Evolutionary conservation across 2,888 invertebrate genomes (phyloP).

Genomic region (Coenonympha glycerion): DNA sequence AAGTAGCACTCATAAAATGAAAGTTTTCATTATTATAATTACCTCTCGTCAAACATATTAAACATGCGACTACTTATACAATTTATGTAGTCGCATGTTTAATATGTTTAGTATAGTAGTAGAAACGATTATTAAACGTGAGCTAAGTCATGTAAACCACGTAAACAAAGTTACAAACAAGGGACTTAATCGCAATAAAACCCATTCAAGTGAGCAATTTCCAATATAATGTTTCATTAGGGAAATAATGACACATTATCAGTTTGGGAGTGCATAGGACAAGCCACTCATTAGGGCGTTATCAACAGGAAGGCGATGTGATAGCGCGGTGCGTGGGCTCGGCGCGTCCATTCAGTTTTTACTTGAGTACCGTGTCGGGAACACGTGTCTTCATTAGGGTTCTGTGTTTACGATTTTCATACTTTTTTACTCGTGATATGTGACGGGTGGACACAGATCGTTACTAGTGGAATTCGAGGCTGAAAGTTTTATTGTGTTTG

Average conservation of each 20-base stretch:
- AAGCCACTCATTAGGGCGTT: slow-evolving; percentile 37
- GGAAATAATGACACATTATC: slow-evolving; percentile 14
- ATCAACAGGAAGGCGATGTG: slow-evolving; percentile 62
- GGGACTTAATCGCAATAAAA: slow-evolving; percentile 1
- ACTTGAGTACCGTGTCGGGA: slow-evolving; percentile 47
- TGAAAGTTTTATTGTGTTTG: background rate
- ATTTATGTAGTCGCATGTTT: too few relatives aligned
- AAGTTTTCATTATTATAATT: too few relatives aligned
- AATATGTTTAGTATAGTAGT: too few relatives aligned
- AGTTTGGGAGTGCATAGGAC: slow-evolving; percentile 22
- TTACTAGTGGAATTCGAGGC: background rate
- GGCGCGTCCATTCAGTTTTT: slow-evolving; percentile 54
- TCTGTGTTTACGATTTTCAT: slow-evolving; percentile 10
- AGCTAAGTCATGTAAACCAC: background rate
- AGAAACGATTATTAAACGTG: background rate
- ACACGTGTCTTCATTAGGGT: slow-evolving; percentile 42
- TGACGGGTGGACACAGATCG: too few relatives aligned
- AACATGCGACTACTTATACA: too few relatives aligned
- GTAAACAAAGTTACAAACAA: background rate
- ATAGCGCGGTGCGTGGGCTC: slow-evolving; percentile 38
- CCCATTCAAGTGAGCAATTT: background rate
- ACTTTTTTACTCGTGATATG: background rate
- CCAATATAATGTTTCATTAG: slow-evolving; percentile 2
- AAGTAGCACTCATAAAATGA: too few relatives aligned
- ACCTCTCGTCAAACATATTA: too few relatives aligned